phyloP scores from a whole-genome alignment of 2,888 invertebrate genomes.

The Euzetes globulus region DNA sequence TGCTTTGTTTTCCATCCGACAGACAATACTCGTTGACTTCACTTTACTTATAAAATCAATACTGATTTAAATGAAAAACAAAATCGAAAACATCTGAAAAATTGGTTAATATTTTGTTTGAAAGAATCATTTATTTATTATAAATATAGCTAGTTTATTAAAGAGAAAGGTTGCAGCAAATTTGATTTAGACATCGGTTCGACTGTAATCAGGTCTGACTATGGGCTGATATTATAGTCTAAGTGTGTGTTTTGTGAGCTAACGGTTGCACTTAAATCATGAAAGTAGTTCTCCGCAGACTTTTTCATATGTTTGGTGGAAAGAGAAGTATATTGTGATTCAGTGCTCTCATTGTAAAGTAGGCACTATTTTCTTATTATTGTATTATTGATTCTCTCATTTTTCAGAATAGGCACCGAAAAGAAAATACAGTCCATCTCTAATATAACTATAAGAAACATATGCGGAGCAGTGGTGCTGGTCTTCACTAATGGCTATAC shows the following conservation, averaged over 20 bases:
- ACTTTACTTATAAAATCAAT: too few species aligned
- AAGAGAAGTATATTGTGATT: neutral
- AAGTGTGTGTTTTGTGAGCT: neutral
- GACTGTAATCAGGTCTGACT: neutral
- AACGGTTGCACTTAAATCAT: conserved; percentile 29
- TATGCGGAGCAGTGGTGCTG: neutral
- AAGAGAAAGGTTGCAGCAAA: neutral
- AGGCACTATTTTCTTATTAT: conserved; percentile 26
- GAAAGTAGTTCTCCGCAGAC: neutral
- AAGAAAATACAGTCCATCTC: neutral
- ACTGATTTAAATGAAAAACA: too few species aligned
- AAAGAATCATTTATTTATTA: too few species aligned
- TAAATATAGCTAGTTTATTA: too few species aligned
- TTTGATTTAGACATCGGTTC: neutral
- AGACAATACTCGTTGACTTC: neutral
- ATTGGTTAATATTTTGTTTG: too few species aligned
- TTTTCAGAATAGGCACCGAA: neutral
- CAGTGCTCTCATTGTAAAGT: neutral
- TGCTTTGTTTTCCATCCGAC: neutral
- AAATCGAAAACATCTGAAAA: too few species aligned
- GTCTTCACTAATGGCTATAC: neutral
- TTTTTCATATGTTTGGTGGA: neutral
- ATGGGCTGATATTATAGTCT: neutral
- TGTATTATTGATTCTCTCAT: conserved; percentile 26
- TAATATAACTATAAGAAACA: neutral